phyloP scores from a whole-genome alignment of 2,888 invertebrate genomes.

The Cephus pygmeus region DNA sequence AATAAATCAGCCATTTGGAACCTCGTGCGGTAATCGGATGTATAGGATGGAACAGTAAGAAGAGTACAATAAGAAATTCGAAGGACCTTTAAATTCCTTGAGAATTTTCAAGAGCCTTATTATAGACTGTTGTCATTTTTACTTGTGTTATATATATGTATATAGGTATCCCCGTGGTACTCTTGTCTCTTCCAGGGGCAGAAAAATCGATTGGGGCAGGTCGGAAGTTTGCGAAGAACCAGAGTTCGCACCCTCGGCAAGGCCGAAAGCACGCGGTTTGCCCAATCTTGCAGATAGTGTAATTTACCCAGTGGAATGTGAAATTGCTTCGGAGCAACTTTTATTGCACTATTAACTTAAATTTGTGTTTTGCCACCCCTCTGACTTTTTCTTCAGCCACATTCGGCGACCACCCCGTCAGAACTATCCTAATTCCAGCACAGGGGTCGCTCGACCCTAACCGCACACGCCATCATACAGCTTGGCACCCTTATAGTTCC shows the following conservation, averaged over 20 bases:
- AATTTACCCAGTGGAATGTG: conserved; percentile 46
- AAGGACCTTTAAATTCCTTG: not conserved
- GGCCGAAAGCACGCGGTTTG: conserved; percentile 28
- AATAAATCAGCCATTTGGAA: not conserved
- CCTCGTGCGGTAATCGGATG: not conserved
- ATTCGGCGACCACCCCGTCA: not conserved
- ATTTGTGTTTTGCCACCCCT: conserved; percentile 23
- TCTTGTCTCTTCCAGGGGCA: not conserved
- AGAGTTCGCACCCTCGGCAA: conserved; percentile 12
- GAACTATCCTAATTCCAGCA: conserved; percentile 21
- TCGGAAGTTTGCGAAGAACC: not conserved
- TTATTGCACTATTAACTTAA: conserved; percentile 38
- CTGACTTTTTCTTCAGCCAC: conserved; percentile 3
- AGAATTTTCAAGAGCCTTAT: not conserved
- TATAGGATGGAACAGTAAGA: not conserved
- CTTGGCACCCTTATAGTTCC: conserved; percentile 1
- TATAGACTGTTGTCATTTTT: not conserved
- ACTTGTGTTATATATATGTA: not conserved
- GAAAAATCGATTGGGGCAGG: not conserved
- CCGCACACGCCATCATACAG: conserved; percentile 16
- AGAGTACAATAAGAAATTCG: not conserved
- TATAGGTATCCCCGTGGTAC: not conserved
- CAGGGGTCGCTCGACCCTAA: conserved; percentile 7
- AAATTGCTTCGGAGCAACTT: conserved; percentile 42
- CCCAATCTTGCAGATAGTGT: conserved; percentile 46